These are phyloP conservation scores for Musca vetustissima DNA, from an alignment of 1,140 invertebrate genomes.

Conservation along the genomic window DNA sequence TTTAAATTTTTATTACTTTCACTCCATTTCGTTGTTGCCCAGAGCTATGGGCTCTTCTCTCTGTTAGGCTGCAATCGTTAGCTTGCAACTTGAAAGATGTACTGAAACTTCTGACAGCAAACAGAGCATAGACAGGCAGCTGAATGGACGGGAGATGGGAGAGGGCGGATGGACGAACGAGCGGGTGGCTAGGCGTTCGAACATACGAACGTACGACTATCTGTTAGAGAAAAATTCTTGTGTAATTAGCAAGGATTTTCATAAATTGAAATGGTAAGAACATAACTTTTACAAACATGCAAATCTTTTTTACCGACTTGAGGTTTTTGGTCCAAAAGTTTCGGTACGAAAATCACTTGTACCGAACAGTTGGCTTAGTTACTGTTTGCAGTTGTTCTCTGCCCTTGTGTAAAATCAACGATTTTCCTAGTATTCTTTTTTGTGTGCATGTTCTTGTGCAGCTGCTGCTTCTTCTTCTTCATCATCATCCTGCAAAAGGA, in stretches of 20 bases:
- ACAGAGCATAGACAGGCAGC: too few relatives aligned
- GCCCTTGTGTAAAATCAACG: not conserved
- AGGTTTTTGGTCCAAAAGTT: not conserved
- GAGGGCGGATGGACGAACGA: too few relatives aligned
- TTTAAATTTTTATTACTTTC: constrained; percentile 21
- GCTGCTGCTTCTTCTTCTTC: too few relatives aligned
- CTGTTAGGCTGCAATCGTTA: too few relatives aligned
- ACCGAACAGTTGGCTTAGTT: not conserved
- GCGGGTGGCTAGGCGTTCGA: too few relatives aligned
- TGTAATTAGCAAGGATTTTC: constrained; percentile 20
- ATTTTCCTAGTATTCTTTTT: not conserved
- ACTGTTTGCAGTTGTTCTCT: not conserved
- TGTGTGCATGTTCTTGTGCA: not conserved
- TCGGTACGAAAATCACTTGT: too few relatives aligned
- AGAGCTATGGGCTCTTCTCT: too few relatives aligned
- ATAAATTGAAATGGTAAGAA: constrained; percentile 17
- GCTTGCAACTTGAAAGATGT: too few relatives aligned
- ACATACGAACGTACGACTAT: too few relatives aligned
- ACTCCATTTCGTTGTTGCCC: not conserved
- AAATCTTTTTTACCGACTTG: constrained; percentile 4
- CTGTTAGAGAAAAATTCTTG: not conserved
- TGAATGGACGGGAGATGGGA: too few relatives aligned
- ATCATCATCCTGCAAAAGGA: not conserved
- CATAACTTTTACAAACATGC: constrained; percentile 16
- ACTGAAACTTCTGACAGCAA: too few relatives aligned